These are phyloP conservation scores for Rhizomys pruinosus DNA, from an alignment of 2,113 vertebrate species.

Conservation along the genomic window DNA sequence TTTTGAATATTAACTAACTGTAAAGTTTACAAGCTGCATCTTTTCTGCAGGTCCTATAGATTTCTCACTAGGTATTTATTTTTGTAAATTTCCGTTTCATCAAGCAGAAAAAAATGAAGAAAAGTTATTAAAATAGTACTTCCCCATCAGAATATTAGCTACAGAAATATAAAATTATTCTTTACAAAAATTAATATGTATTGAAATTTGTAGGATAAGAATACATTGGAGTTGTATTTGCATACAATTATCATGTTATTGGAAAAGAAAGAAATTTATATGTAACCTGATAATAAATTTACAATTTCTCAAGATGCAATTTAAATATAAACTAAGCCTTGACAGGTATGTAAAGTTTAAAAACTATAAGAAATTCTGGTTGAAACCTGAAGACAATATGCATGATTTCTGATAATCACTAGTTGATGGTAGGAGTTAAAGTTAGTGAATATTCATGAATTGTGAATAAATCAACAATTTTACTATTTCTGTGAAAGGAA, in stretches of 20 bases:
- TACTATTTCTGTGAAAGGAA: constrained; percentile 31
- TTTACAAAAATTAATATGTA: not conserved
- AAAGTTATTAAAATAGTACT: not conserved
- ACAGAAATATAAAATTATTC: not conserved
- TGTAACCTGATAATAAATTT: constrained; percentile 66
- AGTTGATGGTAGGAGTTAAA: not conserved
- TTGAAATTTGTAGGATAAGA: not conserved
- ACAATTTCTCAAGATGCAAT: constrained; percentile 8
- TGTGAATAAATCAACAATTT: constrained; percentile 23
- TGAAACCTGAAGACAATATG: not conserved
- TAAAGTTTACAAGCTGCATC: not conserved
- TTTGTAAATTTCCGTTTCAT: not conserved
- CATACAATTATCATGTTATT: constrained; percentile 44
- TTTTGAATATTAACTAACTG: not conserved
- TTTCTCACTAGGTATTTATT: not conserved
- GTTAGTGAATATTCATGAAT: constrained; percentile 66
- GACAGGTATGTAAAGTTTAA: constrained; percentile 49
- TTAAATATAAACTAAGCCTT: constrained; percentile 66
- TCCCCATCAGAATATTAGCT: not conserved
- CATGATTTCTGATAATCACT: constrained; percentile 38
- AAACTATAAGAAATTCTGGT: not conserved
- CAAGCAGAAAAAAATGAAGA: not conserved
- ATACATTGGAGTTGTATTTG: constrained; percentile 23
- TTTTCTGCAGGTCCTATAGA: not conserved
- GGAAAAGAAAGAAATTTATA: constrained; percentile 64